These are phyloP conservation scores for Hybognathus amarus DNA, from an alignment of 2,797 vertebrate genomes.

Conservation along the genomic window DNA sequence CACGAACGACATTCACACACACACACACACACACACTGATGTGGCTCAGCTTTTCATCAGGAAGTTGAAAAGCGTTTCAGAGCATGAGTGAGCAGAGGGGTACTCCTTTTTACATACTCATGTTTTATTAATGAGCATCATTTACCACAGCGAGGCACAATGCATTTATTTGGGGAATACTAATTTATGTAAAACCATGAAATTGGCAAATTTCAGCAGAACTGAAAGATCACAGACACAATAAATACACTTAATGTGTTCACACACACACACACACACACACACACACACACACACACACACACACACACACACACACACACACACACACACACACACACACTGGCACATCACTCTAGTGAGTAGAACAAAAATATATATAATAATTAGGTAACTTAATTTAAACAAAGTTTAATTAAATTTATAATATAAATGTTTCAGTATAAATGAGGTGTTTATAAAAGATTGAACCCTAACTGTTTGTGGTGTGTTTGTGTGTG, in stretches of 20 bases:
- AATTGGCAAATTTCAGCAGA: conserved; percentile 22
- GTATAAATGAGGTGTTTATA: too few species aligned
- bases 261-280: conserved; percentile 16
- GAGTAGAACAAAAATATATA: too few species aligned
- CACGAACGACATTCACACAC: background rate
- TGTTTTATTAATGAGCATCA: conserved; percentile 76
- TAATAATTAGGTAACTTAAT: too few species aligned
- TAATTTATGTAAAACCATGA: conserved; percentile 77
- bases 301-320: background rate
- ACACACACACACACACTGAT: conserved; percentile 12
- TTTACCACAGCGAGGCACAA: conserved; percentile 68
- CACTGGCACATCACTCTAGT: background rate
- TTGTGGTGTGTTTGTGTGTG: too few species aligned
- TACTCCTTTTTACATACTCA: conserved; percentile 70
- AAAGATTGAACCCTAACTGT: too few species aligned
- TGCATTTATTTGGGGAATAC: conserved; percentile 75
- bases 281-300: conserved; percentile 14
- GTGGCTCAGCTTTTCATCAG: conserved; percentile 21
- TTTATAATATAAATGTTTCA: too few species aligned
- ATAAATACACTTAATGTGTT: background rate
- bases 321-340: conserved; percentile 22
- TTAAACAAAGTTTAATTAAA: too few species aligned
- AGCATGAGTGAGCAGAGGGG: conserved; percentile 13
- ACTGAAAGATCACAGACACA: conserved; percentile 47
- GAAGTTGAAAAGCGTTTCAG: conserved; percentile 37